Percentiles rank a stretch among this genome's conserved stretches.
phyloP scores from a whole-genome alignment of 1,140 invertebrate genomes.

The Vanessa tameamea region DNA sequence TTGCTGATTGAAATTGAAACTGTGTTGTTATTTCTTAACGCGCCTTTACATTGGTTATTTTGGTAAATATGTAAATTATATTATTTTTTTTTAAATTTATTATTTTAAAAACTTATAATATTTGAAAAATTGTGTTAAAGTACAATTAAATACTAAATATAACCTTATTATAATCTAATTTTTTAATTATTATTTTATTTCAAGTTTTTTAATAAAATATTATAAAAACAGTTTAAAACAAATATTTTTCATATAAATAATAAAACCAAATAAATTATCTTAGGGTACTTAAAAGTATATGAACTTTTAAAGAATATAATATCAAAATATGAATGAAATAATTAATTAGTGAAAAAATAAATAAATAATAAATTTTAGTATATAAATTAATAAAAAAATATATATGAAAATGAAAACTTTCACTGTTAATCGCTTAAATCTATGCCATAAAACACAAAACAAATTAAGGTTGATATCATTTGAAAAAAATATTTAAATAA shows the following conservation, averaged over 20 bases:
- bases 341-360: background rate
- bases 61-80: constrained; percentile 2
- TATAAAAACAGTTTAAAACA: too few species aligned
- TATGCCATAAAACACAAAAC: background rate
- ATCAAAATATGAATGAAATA: background rate
- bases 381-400: background rate
- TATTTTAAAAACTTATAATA: background rate
- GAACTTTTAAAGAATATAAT: too few species aligned
- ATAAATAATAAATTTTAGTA: background rate
- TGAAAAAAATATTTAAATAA: background rate
- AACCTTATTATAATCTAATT: too few species aligned
- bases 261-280: too few species aligned
- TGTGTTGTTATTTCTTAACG: constrained; percentile 25
- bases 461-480: background rate
- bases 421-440: background rate
- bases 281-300: too few species aligned
- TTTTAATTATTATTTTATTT: too few species aligned
- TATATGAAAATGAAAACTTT: background rate
- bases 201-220: too few species aligned
- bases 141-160: too few species aligned
- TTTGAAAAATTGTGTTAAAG: background rate
- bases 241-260: background rate
- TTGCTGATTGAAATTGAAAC: constrained; percentile 42
- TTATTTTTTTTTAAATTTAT: background rate
- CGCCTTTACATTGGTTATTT: background rate